Conservation (phyloP, 1,140 invertebrate species). For the Drosophila parvula region DNA sequence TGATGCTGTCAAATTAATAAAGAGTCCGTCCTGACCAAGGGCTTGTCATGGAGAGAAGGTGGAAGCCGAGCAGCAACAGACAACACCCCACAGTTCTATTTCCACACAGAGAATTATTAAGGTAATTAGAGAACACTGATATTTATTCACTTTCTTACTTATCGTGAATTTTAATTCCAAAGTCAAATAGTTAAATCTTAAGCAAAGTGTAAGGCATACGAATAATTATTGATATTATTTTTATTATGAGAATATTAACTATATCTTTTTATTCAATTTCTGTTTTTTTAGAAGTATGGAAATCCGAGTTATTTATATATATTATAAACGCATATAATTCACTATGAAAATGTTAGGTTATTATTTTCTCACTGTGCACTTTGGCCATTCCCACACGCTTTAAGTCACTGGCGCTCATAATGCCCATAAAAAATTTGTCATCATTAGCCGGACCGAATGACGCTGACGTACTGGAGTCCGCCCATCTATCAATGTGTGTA, state of each 20-base stretch:
- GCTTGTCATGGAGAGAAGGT: conserved; percentile 25
- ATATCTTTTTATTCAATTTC: too few relatives aligned
- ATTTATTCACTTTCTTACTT: neutral
- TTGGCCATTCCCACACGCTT: conserved; percentile 62
- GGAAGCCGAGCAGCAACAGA: conserved; percentile 13
- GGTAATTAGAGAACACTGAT: neutral
- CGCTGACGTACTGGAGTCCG: conserved; percentile 51
- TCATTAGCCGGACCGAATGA: conserved; percentile 68
- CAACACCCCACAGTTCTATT: conserved; percentile 23
- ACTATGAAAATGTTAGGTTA: too few relatives aligned
- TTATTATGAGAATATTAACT: too few relatives aligned
- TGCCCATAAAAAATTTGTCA: conserved; percentile 82
- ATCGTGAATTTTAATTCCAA: too few relatives aligned
- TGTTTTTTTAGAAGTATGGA: too few relatives aligned
- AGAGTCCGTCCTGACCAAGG: conserved; percentile 54
- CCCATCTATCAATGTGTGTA: conserved; percentile 71
- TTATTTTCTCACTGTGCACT: conserved; percentile 7
- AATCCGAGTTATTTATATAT: too few relatives aligned
- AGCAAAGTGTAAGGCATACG: too few relatives aligned
- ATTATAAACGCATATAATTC: too few relatives aligned
- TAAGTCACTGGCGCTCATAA: conserved; percentile 72
- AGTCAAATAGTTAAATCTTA: too few relatives aligned
- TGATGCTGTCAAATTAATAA: conserved; percentile 84
- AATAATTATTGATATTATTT: too few relatives aligned
- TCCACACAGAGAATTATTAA: conserved; percentile 27